Conservation (phyloP, 30 jellyfish, hydroid and myxozoan species). For the Aurelia sp. region DNA sequence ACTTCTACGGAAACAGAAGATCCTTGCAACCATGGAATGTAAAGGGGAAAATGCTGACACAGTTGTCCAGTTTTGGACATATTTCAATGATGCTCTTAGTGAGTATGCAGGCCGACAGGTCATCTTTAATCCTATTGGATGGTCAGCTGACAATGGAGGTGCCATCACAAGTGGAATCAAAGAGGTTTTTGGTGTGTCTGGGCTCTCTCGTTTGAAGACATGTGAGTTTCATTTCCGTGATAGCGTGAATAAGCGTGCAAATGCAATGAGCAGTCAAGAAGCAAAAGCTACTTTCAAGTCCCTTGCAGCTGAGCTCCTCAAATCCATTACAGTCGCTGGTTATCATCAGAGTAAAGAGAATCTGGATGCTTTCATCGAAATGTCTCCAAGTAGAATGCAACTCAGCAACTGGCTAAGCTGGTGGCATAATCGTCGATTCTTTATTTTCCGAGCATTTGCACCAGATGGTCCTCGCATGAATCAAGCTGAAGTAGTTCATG, state of each 20-base stretch:
- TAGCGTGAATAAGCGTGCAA: constrained; percentile 30
- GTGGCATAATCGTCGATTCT: constrained; percentile 31
- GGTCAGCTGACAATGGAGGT: constrained; percentile 43
- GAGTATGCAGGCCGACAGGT: constrained; percentile 36
- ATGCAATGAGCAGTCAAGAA: constrained; percentile 34
- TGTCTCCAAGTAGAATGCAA: constrained; percentile 11
- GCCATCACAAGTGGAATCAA: constrained; percentile 31
- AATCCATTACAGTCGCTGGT: constrained; percentile 12
- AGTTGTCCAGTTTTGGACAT: too few relatives aligned
- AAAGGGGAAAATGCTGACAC: too few relatives aligned
- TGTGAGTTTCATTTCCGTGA: too few relatives aligned
- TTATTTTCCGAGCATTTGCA: constrained; percentile 33
- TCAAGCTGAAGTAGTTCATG: constrained; percentile 33
- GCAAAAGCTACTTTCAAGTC: constrained; percentile 19
- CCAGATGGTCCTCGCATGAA: constrained; percentile 34
- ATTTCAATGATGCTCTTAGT: constrained; percentile 25
- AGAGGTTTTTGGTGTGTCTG: constrained; percentile 30
- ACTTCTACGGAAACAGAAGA: too few relatives aligned
- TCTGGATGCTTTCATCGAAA: constrained; percentile 28
- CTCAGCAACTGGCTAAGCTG: constrained; percentile 43
- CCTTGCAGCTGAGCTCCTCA: constrained; percentile 40
- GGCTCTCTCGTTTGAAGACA: too few relatives aligned
- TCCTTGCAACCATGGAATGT: too few relatives aligned
- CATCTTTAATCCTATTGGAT: constrained; percentile 19
- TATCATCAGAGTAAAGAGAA: constrained; percentile 35